Evolutionary conservation across 2,888 invertebrate genomes (phyloP), one percentile per base, ranked within the genome.

Genomic region (Pycnomerus fuliginosus): DNA sequence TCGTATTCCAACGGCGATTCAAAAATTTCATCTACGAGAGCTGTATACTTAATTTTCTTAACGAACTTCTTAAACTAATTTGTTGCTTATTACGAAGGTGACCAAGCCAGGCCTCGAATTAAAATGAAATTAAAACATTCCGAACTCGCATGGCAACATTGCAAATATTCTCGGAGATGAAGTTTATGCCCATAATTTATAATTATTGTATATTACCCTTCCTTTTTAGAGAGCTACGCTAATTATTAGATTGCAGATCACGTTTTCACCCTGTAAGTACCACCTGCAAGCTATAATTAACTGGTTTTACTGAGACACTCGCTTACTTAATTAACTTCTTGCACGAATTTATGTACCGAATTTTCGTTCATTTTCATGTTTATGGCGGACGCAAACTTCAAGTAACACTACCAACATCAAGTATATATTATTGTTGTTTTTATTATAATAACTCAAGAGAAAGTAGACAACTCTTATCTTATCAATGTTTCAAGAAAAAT

Each of bases 231-330:
- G 34, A 34, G 36, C 24, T 12, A 13, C 13, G 43, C 41, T 41
- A 44, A 46, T 50, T 52, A 55, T 57, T 57, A 46, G 44, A 48
- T 48, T 51, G 44, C 57, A 51, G 47, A 51, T 52, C 57, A 57
- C 57, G 57, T 55, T 52, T 47, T 47, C 53, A 51, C 52, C 48
- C 44, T 37, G 47, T 34, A 49, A 55, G 47, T 44, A 51, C 50
- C 57, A 55, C 54, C 55, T 57, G 57, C 55, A 55, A 48, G 47
- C 46, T 47, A 49, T 57, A 51, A 53, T 53, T 50, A 57, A 55
- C 53, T 41, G 51, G 49, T 49, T 57, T 53, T 45, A 49, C 43
- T 49, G 45, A 49, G 48, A 53, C 31, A 47, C 44, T 48, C 38
- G 48, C 48, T 49, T 44, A 36, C 47, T 54, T 51, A 53, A 56